Percentiles rank a stretch among this genome's conserved stretches.
Evolutionary conservation across 2,888 invertebrate genomes (phyloP).

Genomic region (Diarsia dahlii): DNA sequence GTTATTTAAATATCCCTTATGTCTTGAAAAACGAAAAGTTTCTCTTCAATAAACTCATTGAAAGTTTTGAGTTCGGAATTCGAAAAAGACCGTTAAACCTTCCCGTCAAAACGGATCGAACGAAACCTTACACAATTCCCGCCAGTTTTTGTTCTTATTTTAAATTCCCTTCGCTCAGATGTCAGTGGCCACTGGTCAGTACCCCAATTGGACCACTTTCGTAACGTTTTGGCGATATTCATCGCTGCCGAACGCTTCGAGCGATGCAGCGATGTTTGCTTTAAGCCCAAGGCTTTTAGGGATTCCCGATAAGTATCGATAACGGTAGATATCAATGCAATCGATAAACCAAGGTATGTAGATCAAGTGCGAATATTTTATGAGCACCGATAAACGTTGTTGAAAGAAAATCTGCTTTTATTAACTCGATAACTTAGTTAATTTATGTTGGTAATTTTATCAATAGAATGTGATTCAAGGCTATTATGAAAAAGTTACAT

Average conservation of each 20-base stretch:
- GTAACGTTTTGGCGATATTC: slow-evolving; percentile 70
- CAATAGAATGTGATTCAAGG: not conserved
- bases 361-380: slow-evolving; percentile 62
- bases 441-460: not conserved
- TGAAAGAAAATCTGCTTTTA: slow-evolving; percentile 47
- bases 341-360: slow-evolving; percentile 53
- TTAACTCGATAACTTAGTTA: slow-evolving; percentile 12
- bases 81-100: slow-evolving; percentile 38
- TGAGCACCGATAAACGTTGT: slow-evolving; percentile 42
- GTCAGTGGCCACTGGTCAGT: slow-evolving; percentile 68
- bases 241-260: slow-evolving; percentile 59
- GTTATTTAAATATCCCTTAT: not conserved
- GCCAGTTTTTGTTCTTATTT: slow-evolving; percentile 67
- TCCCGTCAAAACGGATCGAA: slow-evolving; percentile 66
- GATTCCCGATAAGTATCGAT: slow-evolving; percentile 64
- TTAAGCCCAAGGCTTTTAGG: slow-evolving; percentile 59
- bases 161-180: slow-evolving; percentile 63
- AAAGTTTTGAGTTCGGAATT: slow-evolving; percentile 15
- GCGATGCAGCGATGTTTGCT: slow-evolving; percentile 52
- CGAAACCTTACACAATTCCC: slow-evolving; percentile 71
- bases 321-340: slow-evolving; percentile 54
- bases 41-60: not conserved
- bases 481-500: not conserved
- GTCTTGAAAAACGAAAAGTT: not conserved
- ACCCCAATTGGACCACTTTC: slow-evolving; percentile 70